phyloP scores from a whole-genome alignment of 2,888 invertebrate species.

The Polyommatus icarus region DNA sequence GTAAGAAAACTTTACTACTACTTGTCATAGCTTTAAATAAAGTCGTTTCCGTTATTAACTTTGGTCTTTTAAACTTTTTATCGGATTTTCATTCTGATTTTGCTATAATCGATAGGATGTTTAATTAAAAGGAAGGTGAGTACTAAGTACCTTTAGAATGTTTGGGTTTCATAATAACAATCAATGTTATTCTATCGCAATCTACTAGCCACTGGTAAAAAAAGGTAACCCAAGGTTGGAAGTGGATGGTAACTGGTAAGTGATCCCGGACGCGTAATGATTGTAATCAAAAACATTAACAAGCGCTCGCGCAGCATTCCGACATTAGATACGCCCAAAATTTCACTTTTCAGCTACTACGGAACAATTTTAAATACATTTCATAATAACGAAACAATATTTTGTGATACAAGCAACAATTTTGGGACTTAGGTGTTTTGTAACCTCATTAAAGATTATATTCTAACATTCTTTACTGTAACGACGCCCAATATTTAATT shows the following conservation, averaged over 20 bases:
- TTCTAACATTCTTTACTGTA: not conserved
- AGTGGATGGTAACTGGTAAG: constrained; percentile 29
- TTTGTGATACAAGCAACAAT: not conserved
- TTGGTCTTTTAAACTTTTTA: not conserved
- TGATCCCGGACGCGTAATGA: constrained; percentile 48
- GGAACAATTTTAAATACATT: constrained; percentile 18
- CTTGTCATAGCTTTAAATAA: not conserved
- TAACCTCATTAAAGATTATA: not conserved
- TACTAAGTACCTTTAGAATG: no score
- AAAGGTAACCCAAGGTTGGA: not conserved
- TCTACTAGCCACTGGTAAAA: constrained; percentile 5
- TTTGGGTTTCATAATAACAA: not conserved
- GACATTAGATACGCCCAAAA: constrained; percentile 48
- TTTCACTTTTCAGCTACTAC: constrained; percentile 47
- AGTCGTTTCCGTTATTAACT: not conserved
- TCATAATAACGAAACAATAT: not conserved
- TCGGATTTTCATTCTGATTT: not conserved
- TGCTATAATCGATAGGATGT: not conserved
- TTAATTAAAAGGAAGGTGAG: not conserved
- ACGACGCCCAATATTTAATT: not conserved
- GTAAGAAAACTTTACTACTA: not conserved
- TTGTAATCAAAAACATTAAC: constrained; percentile 58
- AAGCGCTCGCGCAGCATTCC: constrained; percentile 61
- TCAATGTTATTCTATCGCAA: not conserved
- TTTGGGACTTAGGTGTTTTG: not conserved